phyloP scores from a whole-genome alignment of 1,140 invertebrate genomes.

The Bombus cullumanus region DNA sequence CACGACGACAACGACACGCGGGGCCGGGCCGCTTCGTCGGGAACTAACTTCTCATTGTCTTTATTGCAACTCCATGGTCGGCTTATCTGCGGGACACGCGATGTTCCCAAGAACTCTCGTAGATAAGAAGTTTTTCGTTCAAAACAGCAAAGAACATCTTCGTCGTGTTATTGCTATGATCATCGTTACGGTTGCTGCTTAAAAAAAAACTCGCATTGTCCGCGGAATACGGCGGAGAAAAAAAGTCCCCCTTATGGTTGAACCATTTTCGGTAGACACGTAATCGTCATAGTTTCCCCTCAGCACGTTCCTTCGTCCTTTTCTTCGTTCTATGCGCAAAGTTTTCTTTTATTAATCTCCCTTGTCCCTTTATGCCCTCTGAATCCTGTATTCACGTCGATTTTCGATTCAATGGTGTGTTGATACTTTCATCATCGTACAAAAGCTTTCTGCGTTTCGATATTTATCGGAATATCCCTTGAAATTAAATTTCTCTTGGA shows the following conservation, averaged over 20 bases:
- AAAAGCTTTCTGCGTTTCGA: no score
- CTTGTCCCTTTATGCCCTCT: not conserved
- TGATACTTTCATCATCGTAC: not conserved
- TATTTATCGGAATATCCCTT: not conserved
- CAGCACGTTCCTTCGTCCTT: no score
- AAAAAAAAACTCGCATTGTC: conserved; percentile 1
- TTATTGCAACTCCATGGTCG: conserved; percentile 63
- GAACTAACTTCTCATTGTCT: conserved; percentile 69
- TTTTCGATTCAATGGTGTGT: not conserved
- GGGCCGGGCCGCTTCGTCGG: conserved; percentile 33
- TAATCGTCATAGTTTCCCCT: not conserved
- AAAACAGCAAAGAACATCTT: conserved; percentile 2
- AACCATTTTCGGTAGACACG: not conserved
- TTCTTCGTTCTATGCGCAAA: not conserved
- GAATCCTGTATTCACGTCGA: not conserved
- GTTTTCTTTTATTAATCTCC: not conserved
- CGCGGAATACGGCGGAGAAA: not conserved
- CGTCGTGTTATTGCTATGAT: conserved; percentile 22
- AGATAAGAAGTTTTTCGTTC: conserved; percentile 53
- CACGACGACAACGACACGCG: conserved; percentile 24
- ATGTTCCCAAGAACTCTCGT: conserved; percentile 51
- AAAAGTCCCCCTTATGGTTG: not conserved
- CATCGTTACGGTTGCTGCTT: not conserved
- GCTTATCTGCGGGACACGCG: conserved; percentile 72
- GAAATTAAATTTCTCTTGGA: not conserved